Conservation (phyloP, 2,113 vertebrate species). For the Mionectes macconnelli region DNA sequence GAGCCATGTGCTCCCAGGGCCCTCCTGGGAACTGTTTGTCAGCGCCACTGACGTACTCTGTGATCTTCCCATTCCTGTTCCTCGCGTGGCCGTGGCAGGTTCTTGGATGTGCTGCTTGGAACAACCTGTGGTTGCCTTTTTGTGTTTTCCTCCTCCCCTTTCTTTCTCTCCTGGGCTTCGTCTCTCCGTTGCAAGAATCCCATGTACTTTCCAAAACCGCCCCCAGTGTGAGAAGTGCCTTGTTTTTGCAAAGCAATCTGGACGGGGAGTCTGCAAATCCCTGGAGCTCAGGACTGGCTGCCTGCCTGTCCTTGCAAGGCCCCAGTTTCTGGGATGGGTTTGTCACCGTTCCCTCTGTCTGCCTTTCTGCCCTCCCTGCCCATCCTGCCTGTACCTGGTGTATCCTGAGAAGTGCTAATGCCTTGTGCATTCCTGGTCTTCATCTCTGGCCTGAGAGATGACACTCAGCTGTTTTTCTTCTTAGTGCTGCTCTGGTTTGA, state of each 20-base stretch:
- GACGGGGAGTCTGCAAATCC: not conserved
- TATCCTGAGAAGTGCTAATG: not conserved
- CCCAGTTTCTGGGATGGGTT: not conserved
- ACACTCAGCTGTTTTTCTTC: not conserved
- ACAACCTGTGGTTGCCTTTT: not conserved
- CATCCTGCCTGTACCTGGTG: not conserved
- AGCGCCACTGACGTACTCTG: not conserved
- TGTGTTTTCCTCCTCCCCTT: accelerated
- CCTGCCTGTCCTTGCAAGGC: not conserved
- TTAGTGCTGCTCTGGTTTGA: not conserved
- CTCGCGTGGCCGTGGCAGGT: not conserved
- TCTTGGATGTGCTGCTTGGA: not conserved
- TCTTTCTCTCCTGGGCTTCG: not conserved
- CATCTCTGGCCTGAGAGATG: not conserved
- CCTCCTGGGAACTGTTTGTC: not conserved
- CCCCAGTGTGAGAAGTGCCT: not conserved
- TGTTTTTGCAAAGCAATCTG: conserved; percentile 8
- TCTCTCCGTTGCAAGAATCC: conserved; percentile 24
- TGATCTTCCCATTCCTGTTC: accelerated
- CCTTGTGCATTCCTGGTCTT: not conserved
- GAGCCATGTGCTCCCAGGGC: not conserved
- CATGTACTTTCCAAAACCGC: conserved; percentile 8
- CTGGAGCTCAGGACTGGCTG: not conserved
- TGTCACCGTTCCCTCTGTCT: not conserved
- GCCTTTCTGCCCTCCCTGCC: not conserved